phyloP scores from a whole-genome alignment of 1,140 invertebrate species.

The Cotesia chilonis region DNA sequence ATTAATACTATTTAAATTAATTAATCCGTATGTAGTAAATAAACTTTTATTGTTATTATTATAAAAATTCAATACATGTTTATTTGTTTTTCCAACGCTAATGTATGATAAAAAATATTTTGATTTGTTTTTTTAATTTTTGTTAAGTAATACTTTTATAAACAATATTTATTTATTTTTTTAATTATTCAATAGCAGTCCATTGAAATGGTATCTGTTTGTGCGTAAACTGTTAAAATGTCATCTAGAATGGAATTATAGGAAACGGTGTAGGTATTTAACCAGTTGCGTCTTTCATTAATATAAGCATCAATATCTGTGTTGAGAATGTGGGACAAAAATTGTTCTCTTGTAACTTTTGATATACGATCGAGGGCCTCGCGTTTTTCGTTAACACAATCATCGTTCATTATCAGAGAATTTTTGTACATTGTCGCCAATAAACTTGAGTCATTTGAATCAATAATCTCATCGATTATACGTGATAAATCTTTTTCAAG shows the following conservation, averaged over 20 bases:
- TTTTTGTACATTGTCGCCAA: constrained; percentile 68
- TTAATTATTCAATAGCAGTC: constrained; percentile 70
- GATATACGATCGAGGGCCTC: constrained; percentile 59
- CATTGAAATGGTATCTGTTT: constrained; percentile 67
- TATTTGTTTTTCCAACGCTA: no score
- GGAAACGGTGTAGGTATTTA: constrained; percentile 66
- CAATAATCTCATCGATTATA: constrained; percentile 61
- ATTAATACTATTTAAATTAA: no score
- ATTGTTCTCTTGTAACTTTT: constrained; percentile 66
- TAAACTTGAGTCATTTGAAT: constrained; percentile 68
- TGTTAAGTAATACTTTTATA: no score
- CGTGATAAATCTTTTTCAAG: constrained; percentile 42
- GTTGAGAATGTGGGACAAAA: constrained; percentile 65
- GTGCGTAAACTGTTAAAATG: constrained; percentile 69
- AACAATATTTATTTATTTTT: constrained; percentile 6
- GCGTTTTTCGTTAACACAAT: constrained; percentile 47
- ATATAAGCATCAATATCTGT: constrained; percentile 68
- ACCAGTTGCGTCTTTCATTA: constrained; percentile 69
- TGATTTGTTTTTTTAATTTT: no score
- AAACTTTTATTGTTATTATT: no score
- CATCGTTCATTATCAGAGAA: constrained; percentile 56
- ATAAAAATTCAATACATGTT: no score
- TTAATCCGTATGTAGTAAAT: no score
- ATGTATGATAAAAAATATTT: no score
- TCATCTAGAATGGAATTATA: constrained; percentile 74